Percentiles rank a stretch among this genome's conserved stretches.
Conservation (phyloP, 92 coral and sea anemone genomes). For the Palythoa heliodiscus region DNA sequence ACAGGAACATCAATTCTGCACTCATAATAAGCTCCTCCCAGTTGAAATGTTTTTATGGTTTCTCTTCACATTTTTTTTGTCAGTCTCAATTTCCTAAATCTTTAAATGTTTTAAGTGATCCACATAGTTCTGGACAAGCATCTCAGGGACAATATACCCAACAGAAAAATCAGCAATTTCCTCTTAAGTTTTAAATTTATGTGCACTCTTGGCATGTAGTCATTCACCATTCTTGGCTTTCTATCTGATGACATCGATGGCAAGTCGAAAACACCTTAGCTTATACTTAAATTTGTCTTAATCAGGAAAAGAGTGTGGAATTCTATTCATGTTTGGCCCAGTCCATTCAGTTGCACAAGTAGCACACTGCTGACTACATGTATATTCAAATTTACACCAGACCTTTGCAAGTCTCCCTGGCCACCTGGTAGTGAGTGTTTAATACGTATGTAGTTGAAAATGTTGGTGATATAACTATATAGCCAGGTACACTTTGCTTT, state of each 20-base stretch:
- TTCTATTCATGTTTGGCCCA: background rate
- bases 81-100: too few relatives aligned
- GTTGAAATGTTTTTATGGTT: background rate
- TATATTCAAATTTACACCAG: background rate
- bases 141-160: slow-evolving; percentile 43
- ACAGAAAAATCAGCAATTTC: slow-evolving; percentile 44
- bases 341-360: background rate
- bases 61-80: background rate
- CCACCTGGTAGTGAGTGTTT: too few relatives aligned
- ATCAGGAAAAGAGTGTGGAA: background rate
- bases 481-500: too few relatives aligned
- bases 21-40: background rate
- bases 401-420: background rate
- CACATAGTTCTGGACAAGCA: slow-evolving; percentile 36
- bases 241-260: slow-evolving; percentile 38
- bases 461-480: too few relatives aligned
- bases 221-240: slow-evolving; percentile 33
- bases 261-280: background rate
- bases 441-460: too few relatives aligned
- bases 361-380: background rate
- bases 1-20: background rate
- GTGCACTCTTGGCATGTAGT: slow-evolving; percentile 27
- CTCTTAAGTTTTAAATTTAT: slow-evolving; percentile 30
- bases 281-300: background rate
- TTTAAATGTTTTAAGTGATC: too few relatives aligned